Percentiles rank a stretch among this genome's conserved stretches.
Conservation (phyloP, 2,113 vertebrate species). For the Vimba vimba region DNA sequence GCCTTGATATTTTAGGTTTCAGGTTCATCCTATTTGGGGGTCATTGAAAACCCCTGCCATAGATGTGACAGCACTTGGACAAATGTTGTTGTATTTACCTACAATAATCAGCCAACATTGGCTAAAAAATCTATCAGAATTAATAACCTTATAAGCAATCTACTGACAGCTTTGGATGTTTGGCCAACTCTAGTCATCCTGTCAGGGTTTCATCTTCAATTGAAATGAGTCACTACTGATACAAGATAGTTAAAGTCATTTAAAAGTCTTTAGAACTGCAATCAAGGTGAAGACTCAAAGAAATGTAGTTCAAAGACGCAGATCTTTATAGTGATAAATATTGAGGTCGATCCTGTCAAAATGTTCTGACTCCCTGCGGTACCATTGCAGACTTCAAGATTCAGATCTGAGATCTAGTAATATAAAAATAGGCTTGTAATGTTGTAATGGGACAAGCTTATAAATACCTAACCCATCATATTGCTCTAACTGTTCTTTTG, state of each 20-base stretch:
- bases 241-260: not conserved
- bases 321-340: not conserved
- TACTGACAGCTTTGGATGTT: not conserved
- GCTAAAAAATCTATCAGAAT: not conserved
- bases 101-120: not conserved
- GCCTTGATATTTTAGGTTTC: too few species aligned
- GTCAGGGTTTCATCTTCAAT: not conserved
- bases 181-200: not conserved
- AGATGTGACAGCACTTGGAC: not conserved
- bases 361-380: not conserved
- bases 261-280: not conserved
- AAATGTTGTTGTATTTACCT: not conserved
- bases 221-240: not conserved
- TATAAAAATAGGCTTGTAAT: not conserved
- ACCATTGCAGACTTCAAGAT: not conserved
- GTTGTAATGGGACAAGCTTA: conserved; percentile 14
- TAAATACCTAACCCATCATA: conserved; percentile 13
- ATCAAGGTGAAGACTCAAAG: not conserved
- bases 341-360: not conserved
- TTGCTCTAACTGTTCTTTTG: not conserved
- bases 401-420: too few species aligned
- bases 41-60: not conserved
- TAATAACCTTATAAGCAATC: not conserved
- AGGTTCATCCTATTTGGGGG: not conserved
- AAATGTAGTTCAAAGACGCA: not conserved